Evolutionary conservation across 2,888 invertebrate species (phyloP), one percentile per base, ranked within the genome.

Genomic region (Fabriciana adippe): DNA sequence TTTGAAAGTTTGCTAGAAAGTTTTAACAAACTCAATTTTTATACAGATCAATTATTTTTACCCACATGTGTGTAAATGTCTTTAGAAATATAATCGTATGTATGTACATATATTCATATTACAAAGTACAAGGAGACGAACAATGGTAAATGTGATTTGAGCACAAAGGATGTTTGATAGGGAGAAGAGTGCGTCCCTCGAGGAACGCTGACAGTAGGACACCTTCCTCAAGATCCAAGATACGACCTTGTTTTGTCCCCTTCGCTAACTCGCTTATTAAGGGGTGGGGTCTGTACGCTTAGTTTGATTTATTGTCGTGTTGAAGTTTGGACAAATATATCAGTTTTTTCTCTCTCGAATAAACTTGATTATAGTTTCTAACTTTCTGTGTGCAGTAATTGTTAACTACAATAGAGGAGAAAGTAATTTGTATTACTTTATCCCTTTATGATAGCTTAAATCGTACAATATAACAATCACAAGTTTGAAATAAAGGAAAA

Each of bases 81-180:
- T 41, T 55, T 5, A 21, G 18, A 35, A 53, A 68, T 61, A 51
- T 53, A 67, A 67, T 57, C 31, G 57, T 50, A 13, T 61, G 55
- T 31, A 31, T 67, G 55, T 41, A 41, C 6, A 6, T 64, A 54
- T 35, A 55, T 18, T 55, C 56, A 66, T 57, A 64, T 53, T 15
- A 53, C 59, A 66, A 65, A 67, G 63, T 67, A 81, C 81, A 83
- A 82, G 82, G 82, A 79, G 72, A 67, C 75, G 78, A 83, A 87
- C 84, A 86, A 86, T 82, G 75, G 83, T 75, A 85, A 84, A 87
- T 87, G 82, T 84, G 79, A 84, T 86, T 86, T 81, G 76, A 78
- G 75, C 79, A 83, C 82, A 85, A 85, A 80, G 72, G 70, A 73
- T 62, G 72, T 72, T 65, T 65, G 68, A 47, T 72, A 79, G 75